A percentile compares a stretch with the other conserved stretches of the same genome.
phyloP scores from a whole-genome alignment of 2,797 vertebrate genomes.

The Megaceryle alcyon region DNA sequence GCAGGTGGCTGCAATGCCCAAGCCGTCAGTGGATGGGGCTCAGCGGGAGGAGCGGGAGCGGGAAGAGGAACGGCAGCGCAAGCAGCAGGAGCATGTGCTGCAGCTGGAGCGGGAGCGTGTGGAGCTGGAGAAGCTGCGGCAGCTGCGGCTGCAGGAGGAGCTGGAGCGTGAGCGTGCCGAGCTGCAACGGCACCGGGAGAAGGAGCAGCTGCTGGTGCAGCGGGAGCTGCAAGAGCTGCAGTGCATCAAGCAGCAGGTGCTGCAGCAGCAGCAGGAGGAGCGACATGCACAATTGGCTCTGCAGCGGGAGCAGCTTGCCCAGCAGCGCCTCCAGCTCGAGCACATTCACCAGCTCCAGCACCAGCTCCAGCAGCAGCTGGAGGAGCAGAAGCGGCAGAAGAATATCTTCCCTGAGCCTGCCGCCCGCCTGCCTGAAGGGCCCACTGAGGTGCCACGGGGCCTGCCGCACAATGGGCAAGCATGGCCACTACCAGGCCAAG shows the following conservation, averaged over 20 bases:
- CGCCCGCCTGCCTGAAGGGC: constrained; percentile 81
- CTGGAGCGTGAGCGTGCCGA: constrained; percentile 95
- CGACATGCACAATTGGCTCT: constrained; percentile 93
- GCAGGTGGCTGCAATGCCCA: constrained; percentile 80
- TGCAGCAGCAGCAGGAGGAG: constrained; percentile 97
- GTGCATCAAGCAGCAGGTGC: constrained; percentile 97
- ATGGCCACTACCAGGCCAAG: constrained; percentile 82
- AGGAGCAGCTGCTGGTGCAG: constrained; percentile 96
- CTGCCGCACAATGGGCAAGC: constrained; percentile 90
- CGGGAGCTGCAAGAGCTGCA: constrained; percentile 97
- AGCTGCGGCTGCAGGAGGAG: constrained; percentile 94
- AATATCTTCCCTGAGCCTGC: constrained; percentile 85
- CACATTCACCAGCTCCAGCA: constrained; percentile 98
- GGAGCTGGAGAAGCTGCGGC: constrained; percentile 94
- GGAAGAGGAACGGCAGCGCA: constrained; percentile 91
- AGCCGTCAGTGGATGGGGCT: constrained; percentile 81
- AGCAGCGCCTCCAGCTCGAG: constrained; percentile 96
- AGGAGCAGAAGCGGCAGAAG: constrained; percentile 97
- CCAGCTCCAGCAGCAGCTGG: constrained; percentile 97
- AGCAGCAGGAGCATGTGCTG: constrained; percentile 94
- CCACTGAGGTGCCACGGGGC: constrained; percentile 70
- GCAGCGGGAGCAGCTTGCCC: constrained; percentile 97
- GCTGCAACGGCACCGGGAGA: constrained; percentile 94
- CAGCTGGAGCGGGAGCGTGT: constrained; percentile 94
- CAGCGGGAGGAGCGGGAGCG: constrained; percentile 82